These are phyloP conservation scores for Phoxinus phoxinus DNA, from an alignment of 2,113 vertebrate genomes.

Conservation along the genomic window DNA sequence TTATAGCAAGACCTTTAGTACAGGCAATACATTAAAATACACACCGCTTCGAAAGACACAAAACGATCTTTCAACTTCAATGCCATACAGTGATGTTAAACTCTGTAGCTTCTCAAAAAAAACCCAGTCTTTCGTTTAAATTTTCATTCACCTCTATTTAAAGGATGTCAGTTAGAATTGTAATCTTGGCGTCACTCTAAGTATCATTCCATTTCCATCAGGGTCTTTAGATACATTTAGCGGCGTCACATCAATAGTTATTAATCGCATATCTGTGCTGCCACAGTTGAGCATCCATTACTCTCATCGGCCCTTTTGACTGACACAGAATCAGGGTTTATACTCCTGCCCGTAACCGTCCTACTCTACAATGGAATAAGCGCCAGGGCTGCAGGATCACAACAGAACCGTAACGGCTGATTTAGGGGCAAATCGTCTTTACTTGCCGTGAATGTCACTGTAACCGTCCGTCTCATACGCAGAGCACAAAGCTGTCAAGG, in stretches of 20 bases:
- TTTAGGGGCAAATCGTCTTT: conserved; percentile 24
- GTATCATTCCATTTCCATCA: conserved; percentile 9
- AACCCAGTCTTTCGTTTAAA: conserved; percentile 25
- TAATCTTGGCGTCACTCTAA: neutral
- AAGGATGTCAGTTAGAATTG: conserved; percentile 12
- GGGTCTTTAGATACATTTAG: conserved; percentile 7
- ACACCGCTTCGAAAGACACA: neutral
- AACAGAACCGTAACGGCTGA: conserved; percentile 12
- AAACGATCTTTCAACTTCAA: neutral
- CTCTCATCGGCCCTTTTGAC: neutral
- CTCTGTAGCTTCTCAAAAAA: neutral
- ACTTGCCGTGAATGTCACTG: conserved; percentile 6
- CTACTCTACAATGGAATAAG: neutral
- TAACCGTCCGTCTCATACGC: neutral
- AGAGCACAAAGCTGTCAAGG: conserved; percentile 7
- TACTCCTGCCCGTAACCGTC: neutral
- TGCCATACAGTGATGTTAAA: neutral
- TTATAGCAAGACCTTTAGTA: neutral
- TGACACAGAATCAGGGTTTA: conserved; percentile 4
- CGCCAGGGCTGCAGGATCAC: conserved; percentile 4
- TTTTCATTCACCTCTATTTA: conserved; percentile 7
- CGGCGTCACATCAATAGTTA: conserved; percentile 41
- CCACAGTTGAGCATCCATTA: neutral
- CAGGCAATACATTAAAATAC: neutral
- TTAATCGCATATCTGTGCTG: conserved; percentile 27